Evolutionary conservation across 2,888 invertebrate genomes (phyloP), one percentile per base, ranked within the genome.

Genomic region (Choreutis nemorana): DNA sequence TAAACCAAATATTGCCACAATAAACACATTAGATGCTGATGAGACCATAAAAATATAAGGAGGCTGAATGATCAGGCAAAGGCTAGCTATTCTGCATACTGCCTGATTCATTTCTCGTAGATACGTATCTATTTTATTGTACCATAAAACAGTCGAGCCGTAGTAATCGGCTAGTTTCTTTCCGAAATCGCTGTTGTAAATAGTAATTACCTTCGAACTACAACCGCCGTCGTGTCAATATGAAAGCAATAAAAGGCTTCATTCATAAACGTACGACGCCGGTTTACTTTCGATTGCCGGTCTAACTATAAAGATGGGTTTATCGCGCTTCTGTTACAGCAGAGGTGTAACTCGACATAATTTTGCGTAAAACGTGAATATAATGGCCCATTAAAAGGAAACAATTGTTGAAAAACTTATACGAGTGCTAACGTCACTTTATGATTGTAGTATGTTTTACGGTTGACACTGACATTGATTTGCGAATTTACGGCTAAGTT

Each of bases 391-490:
- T 78, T 77, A 77, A 77, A 75, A 65, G 65, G 70, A 75, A 77
- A 78, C 77, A 75, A 77, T 78, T 77, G 77, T 75, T 77, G 64
- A 77, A 78, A 78, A 78, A 77, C 72, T 78, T 73, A 73, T 71
- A 75, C 66, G 73, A 68, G 70, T 70, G 65, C 60, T 68, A 64
- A 56, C 73, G 75, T 72, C 71, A 71, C 60, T 75, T 78, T 75
- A 77, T 77, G 75, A 75, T 71, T 75, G 70, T n/a, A n/a, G n/a
- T 71, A 52, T 72, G 73, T 72, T 77, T n/a, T 71, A 77, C 62
- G 61, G 63, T 70, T 73, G 75, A 73, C 77, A 77, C 75, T 77
- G 77, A 75, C 72, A 72, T 72, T 77, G 71, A 73, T 75, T 78
- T 72, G 64, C 67, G 56, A 63, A 67, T 72, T 75, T 71, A 78